These are phyloP conservation scores for Anabacerthia variegaticeps DNA, from an alignment of 2,797 vertebrate species.

Conservation along the genomic window DNA sequence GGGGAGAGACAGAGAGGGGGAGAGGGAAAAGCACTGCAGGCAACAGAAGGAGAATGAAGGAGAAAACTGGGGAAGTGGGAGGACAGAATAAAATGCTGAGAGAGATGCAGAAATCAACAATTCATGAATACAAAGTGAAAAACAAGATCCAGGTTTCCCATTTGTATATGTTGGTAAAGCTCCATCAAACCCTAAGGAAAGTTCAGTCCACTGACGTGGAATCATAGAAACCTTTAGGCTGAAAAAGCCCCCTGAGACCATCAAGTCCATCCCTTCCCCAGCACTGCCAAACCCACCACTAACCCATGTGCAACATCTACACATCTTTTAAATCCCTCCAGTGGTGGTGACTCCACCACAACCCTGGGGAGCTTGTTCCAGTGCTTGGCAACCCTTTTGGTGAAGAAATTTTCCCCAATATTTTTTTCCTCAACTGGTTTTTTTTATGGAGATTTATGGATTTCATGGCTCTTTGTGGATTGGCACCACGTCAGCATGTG, in stretches of 20 bases:
- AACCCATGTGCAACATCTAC: neutral
- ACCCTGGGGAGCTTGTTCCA: neutral
- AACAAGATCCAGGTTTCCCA: neutral
- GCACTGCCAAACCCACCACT: neutral
- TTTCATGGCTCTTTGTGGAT: neutral
- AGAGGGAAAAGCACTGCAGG: neutral
- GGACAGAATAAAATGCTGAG: neutral
- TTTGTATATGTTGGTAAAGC: neutral
- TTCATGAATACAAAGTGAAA: neutral
- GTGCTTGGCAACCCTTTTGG: neutral
- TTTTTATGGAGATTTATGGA: neutral
- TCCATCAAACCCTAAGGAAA: neutral
- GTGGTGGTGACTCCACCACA: neutral
- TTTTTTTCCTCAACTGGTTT: neutral
- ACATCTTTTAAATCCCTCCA: neutral
- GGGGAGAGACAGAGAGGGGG: neutral
- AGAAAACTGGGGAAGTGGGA: neutral
- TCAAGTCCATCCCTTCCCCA: neutral
- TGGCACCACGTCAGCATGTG: neutral
- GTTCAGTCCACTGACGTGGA: neutral
- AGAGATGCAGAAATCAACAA: neutral
- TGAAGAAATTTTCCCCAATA: neutral
- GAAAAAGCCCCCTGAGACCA: neutral
- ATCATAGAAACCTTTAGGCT: neutral
- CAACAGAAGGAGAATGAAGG: neutral